Conservation (phyloP, 2,113 vertebrate genomes). For the Tichodroma muraria region DNA sequence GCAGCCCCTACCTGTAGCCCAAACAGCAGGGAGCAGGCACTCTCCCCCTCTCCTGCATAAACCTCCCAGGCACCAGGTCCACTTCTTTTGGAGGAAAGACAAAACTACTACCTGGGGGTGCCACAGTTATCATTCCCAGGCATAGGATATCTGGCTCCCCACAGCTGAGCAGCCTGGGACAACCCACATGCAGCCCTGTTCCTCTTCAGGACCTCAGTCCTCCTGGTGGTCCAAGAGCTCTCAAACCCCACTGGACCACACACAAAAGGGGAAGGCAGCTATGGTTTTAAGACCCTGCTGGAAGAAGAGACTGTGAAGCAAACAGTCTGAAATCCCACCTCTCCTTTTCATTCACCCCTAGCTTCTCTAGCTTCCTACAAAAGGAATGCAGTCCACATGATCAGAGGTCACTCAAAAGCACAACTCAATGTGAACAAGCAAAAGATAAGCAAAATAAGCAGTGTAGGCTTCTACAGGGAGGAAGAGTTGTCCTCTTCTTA, state of each 20-base stretch:
- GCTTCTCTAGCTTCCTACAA: neutral
- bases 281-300: neutral
- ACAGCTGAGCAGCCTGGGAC: neutral
- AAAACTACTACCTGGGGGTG: neutral
- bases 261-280: neutral
- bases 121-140: neutral
- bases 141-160: neutral
- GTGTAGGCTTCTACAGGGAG: neutral
- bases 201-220: neutral
- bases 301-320: neutral
- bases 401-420: neutral
- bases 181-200: rapidly evolving
- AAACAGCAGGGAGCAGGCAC: neutral
- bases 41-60: neutral
- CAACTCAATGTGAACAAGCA: neutral
- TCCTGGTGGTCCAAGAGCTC: neutral
- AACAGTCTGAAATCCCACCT: neutral
- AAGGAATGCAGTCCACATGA: neutral
- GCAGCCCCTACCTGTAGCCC: neutral
- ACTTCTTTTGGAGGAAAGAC: neutral
- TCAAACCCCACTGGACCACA: neutral
- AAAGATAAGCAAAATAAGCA: neutral
- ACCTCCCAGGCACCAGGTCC: neutral
- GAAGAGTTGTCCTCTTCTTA: neutral
- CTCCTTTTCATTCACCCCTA: neutral